Percentiles rank a stretch among this genome's conserved stretches.
These are phyloP conservation scores for Amphimallon solstitiale DNA, from an alignment of 2,888 invertebrate genomes.

Conservation along the genomic window DNA sequence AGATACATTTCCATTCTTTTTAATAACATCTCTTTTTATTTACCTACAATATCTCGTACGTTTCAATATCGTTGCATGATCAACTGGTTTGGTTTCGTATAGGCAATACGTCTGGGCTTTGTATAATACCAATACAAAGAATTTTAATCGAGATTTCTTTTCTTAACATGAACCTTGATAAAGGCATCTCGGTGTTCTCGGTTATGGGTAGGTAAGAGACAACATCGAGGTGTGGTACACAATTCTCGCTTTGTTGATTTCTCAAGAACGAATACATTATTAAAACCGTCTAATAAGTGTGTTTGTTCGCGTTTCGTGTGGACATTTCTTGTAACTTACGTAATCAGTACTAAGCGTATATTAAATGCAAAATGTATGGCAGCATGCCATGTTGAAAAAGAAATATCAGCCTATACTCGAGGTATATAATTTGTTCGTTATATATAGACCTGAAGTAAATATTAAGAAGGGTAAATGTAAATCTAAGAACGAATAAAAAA, in stretches of 20 bases:
- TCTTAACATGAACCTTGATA: conserved; percentile 24
- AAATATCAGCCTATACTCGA: no score
- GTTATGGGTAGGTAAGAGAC: background rate
- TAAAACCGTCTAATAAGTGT: conserved; percentile 4
- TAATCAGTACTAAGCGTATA: background rate
- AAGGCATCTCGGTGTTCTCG: conserved; percentile 4
- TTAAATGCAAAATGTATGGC: no score
- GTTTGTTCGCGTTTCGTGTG: background rate
- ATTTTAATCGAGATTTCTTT: conserved; percentile 31
- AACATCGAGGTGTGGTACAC: conserved; percentile 24
- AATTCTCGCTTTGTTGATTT: conserved; percentile 25
- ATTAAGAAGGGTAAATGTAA: no score
- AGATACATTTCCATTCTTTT: no score
- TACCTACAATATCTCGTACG: no score
- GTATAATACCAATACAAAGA: background rate
- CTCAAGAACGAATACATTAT: conserved; percentile 14
- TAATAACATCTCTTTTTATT: no score
- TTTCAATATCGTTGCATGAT: background rate
- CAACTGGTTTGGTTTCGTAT: conserved; percentile 10
- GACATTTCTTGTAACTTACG: conserved; percentile 11
- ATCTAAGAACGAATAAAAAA: no score
- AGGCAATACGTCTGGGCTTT: background rate
- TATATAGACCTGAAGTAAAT: no score
- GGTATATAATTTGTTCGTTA: no score
- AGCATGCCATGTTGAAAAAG: no score